phyloP scores from a whole-genome alignment of 2,113 vertebrate genomes.

The Odontesthes bonariensis region DNA sequence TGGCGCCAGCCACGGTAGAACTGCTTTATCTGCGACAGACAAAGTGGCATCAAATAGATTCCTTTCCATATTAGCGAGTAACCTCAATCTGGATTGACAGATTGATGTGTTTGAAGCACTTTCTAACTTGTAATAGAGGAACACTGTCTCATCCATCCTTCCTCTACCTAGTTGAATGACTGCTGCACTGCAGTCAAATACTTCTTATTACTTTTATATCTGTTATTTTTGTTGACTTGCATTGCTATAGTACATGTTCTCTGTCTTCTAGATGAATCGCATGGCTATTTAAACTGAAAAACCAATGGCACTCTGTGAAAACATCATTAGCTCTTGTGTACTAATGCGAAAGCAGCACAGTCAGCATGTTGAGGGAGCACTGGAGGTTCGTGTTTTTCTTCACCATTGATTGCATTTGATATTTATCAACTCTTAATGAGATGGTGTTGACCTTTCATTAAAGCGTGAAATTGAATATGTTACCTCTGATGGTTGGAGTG shows the following conservation, averaged over 20 bases:
- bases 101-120: slow-evolving; percentile 37
- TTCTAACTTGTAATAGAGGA: slow-evolving; percentile 25
- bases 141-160: slow-evolving; percentile 22
- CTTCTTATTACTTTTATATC: slow-evolving; percentile 5
- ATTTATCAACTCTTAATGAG: slow-evolving; percentile 71
- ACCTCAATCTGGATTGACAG: slow-evolving; percentile 40
- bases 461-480: slow-evolving; percentile 53
- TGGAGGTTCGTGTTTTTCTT: slow-evolving; percentile 40
- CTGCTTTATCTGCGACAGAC: slow-evolving; percentile 29
- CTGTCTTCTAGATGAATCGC: neutral
- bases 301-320: neutral
- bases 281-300: slow-evolving; percentile 13
- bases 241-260: neutral
- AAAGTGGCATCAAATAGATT: slow-evolving; percentile 35
- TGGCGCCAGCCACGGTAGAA: slow-evolving; percentile 21
- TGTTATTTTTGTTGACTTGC: neutral
- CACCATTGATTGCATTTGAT: slow-evolving; percentile 66
- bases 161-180: neutral
- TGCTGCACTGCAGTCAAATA: slow-evolving; percentile 15
- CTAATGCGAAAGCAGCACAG: slow-evolving; percentile 8
- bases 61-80: slow-evolving; percentile 34
- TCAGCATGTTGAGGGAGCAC: slow-evolving; percentile 7
- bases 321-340: slow-evolving; percentile 1
- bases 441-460: slow-evolving; percentile 67
- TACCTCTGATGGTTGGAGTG: slow-evolving; percentile 48